These are phyloP conservation scores for Hanleya hanleyi DNA, from an alignment of 2,888 invertebrate species.

Conservation along the genomic window DNA sequence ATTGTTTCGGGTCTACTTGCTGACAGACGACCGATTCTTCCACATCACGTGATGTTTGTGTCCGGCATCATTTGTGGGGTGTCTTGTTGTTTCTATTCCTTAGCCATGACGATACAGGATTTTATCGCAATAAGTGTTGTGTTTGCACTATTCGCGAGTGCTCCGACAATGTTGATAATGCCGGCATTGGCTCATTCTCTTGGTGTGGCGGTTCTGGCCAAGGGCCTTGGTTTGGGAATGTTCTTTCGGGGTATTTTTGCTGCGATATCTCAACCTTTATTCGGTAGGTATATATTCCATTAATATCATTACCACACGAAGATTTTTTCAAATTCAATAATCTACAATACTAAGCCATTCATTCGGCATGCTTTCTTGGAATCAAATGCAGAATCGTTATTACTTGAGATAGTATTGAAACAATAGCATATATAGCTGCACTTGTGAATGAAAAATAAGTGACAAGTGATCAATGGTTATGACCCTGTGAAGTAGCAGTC, in stretches of 20 bases:
- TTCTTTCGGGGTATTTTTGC: not conserved
- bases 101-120: not conserved
- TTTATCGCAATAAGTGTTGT: not conserved
- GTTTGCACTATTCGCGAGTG: not conserved
- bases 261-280: not conserved
- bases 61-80: not conserved
- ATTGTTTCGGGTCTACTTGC: not conserved
- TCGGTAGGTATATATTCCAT: too few relatives aligned
- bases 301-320: too few relatives aligned
- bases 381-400: too few relatives aligned
- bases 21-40: not conserved
- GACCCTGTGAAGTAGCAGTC: too few relatives aligned
- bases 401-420: too few relatives aligned
- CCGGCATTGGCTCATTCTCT: not conserved
- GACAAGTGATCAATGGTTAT: too few relatives aligned
- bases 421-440: too few relatives aligned
- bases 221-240: not conserved
- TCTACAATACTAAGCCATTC: too few relatives aligned
- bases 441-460: too few relatives aligned
- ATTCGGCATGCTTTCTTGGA: too few relatives aligned
- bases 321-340: too few relatives aligned
- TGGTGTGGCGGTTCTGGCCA: not conserved
- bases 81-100: not conserved
- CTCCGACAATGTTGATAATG: not conserved
- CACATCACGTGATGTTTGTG: conserved; percentile 1